A percentile compares a stretch with the other conserved stretches of the same genome.
These are phyloP conservation scores for Montipora foliosa DNA, from an alignment of 64 coral and sea anemone genomes.

Conservation along the genomic window DNA sequence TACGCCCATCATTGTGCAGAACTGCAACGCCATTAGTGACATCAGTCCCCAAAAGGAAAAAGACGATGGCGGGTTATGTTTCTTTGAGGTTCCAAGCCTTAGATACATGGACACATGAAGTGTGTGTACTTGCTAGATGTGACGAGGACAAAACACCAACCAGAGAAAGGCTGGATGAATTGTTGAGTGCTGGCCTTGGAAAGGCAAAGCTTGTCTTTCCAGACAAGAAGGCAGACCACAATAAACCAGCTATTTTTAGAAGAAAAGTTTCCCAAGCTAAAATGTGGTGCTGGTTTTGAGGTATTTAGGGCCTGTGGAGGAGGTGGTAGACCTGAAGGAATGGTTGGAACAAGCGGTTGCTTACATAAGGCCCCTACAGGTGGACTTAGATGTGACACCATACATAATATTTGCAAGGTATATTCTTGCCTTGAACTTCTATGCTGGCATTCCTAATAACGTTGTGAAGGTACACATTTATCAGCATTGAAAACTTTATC, in stretches of 20 bases:
- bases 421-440: too few species aligned
- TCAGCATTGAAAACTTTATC: too few species aligned
- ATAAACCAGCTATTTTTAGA: background rate
- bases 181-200: too few species aligned
- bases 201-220: too few species aligned
- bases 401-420: too few species aligned
- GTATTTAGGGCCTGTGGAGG: slow-evolving; percentile 70
- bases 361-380: slow-evolving; percentile 46
- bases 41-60: background rate
- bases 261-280: slow-evolving; percentile 58
- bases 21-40: background rate
- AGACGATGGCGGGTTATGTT: slow-evolving; percentile 15
- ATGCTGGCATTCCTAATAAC: too few species aligned
- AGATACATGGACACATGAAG: slow-evolving; percentile 68
- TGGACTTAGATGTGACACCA: slow-evolving; percentile 16
- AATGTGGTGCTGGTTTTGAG: slow-evolving; percentile 49
- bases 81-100: slow-evolving; percentile 2
- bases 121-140: slow-evolving; percentile 14
- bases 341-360: slow-evolving; percentile 47
- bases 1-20: background rate
- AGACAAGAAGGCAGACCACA: too few species aligned
- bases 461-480: too few species aligned
- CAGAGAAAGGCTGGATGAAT: too few species aligned
- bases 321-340: slow-evolving; percentile 51
- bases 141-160: too few species aligned